These are phyloP conservation scores for Suricata suricatta DNA, from an alignment of 2,113 vertebrate genomes.

Conservation along the genomic window DNA sequence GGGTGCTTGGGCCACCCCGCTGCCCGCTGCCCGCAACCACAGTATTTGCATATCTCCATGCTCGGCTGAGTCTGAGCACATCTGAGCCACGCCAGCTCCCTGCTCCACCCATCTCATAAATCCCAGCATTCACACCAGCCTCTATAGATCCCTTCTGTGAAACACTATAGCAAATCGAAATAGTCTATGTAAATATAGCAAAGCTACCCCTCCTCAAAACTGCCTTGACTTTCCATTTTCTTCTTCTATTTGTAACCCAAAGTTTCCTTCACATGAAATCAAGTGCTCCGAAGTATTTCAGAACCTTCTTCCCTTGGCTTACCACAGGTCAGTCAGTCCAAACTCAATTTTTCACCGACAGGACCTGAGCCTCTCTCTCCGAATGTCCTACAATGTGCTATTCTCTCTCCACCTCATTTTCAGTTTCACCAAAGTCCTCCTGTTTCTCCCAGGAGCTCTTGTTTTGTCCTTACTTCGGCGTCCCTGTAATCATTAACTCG, in stretches of 20 bases:
- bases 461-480: not conserved
- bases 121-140: no score
- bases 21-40: accelerated
- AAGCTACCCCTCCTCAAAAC: not conserved
- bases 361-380: not conserved
- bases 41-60: not conserved
- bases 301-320: not conserved
- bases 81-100: not conserved
- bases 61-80: not conserved
- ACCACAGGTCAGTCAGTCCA: not conserved
- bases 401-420: not conserved
- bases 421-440: not conserved
- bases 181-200: accelerated
- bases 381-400: not conserved
- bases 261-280: not conserved
- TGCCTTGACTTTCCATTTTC: not conserved
- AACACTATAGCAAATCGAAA: not conserved
- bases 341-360: not conserved
- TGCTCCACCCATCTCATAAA: not conserved
- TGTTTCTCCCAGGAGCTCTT: not conserved
- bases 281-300: not conserved
- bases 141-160: not conserved
- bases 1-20: not conserved
- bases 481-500: not conserved
- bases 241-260: not conserved